Percentiles rank a stretch among this genome's conserved stretches.
These are phyloP conservation scores for Drosophila funebris DNA, from an alignment of 1,140 invertebrate species.

Conservation along the genomic window DNA sequence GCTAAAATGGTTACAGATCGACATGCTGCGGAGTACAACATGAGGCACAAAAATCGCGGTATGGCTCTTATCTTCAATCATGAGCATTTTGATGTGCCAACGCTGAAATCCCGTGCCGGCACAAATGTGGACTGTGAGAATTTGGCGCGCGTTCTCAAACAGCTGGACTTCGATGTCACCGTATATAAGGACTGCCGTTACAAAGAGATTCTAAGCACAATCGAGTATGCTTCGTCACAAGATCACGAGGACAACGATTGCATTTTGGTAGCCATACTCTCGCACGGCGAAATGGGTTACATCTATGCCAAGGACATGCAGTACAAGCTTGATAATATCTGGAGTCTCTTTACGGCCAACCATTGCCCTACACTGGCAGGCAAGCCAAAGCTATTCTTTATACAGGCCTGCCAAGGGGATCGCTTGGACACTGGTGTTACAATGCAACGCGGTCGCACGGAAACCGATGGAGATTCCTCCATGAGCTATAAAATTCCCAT, in stretches of 20 bases:
- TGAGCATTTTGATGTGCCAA: slow-evolving; percentile 88
- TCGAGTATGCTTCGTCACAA: slow-evolving; percentile 87
- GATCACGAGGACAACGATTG: slow-evolving; percentile 92
- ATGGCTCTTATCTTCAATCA: slow-evolving; percentile 96
- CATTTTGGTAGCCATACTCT: slow-evolving; percentile 91
- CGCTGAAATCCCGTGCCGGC: slow-evolving; percentile 87
- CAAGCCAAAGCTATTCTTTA: slow-evolving; percentile 97
- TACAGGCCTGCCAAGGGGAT: slow-evolving; percentile 96
- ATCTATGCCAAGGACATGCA: slow-evolving; percentile 94
- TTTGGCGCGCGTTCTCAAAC: slow-evolving; percentile 87
- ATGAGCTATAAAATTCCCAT: slow-evolving; percentile 92
- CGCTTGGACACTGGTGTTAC: slow-evolving; percentile 90
- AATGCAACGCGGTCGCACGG: slow-evolving; percentile 84
- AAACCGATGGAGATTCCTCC: slow-evolving; percentile 89
- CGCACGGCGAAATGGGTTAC: slow-evolving; percentile 94
- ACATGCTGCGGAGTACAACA: slow-evolving; percentile 92
- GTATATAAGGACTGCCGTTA: slow-evolving; percentile 87
- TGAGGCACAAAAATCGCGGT: slow-evolving; percentile 92
- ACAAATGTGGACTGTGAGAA: slow-evolving; percentile 91
- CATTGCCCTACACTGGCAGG: slow-evolving; percentile 93
- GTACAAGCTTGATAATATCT: slow-evolving; percentile 93
- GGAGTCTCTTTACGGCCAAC: slow-evolving; percentile 94
- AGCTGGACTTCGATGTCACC: slow-evolving; percentile 90
- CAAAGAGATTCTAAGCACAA: slow-evolving; percentile 87
- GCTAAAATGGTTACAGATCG: slow-evolving; percentile 88